phyloP scores from a whole-genome alignment of 2,888 invertebrate genomes.

The Nasonia oneida region DNA sequence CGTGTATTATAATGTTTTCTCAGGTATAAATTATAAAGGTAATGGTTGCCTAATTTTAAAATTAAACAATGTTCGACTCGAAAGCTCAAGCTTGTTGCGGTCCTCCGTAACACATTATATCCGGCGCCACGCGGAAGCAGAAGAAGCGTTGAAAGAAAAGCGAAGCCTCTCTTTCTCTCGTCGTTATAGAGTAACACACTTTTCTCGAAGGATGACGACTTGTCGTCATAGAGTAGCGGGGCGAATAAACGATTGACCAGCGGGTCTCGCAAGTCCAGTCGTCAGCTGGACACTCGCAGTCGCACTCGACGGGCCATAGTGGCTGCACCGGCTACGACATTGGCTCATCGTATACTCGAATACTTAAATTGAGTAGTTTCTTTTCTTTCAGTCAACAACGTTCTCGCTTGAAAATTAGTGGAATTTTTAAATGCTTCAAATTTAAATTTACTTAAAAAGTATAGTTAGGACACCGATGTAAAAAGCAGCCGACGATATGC shows the following conservation, averaged over 20 bases:
- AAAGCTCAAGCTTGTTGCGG: too few species aligned
- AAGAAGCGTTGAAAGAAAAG: slow-evolving; percentile 58
- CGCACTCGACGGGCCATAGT: not conserved
- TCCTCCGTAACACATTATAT: not conserved
- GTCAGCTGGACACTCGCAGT: slow-evolving; percentile 52
- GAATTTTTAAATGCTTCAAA: too few species aligned
- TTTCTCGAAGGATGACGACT: slow-evolving; percentile 71
- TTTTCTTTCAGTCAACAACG: not conserved
- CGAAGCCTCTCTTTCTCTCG: not conserved
- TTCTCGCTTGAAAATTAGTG: too few species aligned
- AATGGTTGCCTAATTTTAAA: too few species aligned
- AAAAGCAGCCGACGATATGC: not conserved
- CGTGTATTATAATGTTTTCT: too few species aligned
- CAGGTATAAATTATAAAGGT: too few species aligned
- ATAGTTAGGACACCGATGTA: not conserved
- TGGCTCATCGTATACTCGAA: not conserved
- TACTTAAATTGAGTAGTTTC: not conserved
- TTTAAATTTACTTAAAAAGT: too few species aligned
- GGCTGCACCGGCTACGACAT: not conserved
- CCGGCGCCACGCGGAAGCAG: slow-evolving; percentile 60
- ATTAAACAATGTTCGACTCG: too few species aligned
- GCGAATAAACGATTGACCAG: slow-evolving; percentile 42
- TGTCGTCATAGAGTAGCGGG: slow-evolving; percentile 56
- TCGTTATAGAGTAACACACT: slow-evolving; percentile 62
- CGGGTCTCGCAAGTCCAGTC: slow-evolving; percentile 69